Evolutionary conservation across 37 sponge, comb jelly and placozoan species (phyloP).

Genomic region (Oscarella lobularis): DNA sequence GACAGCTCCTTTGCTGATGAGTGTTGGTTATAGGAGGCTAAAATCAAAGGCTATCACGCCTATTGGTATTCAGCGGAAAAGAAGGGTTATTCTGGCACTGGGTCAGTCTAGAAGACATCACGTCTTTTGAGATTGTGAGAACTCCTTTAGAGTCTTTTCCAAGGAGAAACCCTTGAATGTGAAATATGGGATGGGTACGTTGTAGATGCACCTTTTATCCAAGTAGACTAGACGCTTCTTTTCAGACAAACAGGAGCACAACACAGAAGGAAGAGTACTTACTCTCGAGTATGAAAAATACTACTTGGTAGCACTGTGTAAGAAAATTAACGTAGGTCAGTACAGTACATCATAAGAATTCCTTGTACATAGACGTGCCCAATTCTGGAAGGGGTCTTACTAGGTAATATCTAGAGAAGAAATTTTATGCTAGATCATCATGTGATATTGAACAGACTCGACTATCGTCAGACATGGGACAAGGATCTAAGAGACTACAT

Average conservation of each 20-base stretch:
- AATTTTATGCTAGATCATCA: not conserved
- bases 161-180: conserved; percentile 71
- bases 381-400: conserved; percentile 74
- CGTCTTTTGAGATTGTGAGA: not conserved
- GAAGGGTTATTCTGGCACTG: conserved; percentile 88
- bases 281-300: conserved; percentile 73
- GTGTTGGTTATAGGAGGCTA: conserved; percentile 6
- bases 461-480: conserved; percentile 68
- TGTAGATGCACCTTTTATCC: too few species aligned
- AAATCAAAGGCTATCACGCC: conserved; percentile 55
- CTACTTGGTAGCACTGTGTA: conserved; percentile 58
- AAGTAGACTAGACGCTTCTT: too few species aligned
- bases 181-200: conserved; percentile 68
- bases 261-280: conserved; percentile 85
- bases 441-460: conserved; percentile 17
- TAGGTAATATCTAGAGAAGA: conserved; percentile 21
- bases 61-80: conserved; percentile 53
- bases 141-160: conserved; percentile 32
- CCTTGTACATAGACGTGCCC: conserved; percentile 64
- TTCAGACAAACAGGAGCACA: conserved; percentile 75
- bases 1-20: not conserved
- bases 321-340: too few species aligned
- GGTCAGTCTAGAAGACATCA: conserved; percentile 30
- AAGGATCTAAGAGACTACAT: conserved; percentile 51
- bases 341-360: too few species aligned